Conservation (phyloP, 2,113 vertebrate genomes). For the Rallus limicola region DNA sequence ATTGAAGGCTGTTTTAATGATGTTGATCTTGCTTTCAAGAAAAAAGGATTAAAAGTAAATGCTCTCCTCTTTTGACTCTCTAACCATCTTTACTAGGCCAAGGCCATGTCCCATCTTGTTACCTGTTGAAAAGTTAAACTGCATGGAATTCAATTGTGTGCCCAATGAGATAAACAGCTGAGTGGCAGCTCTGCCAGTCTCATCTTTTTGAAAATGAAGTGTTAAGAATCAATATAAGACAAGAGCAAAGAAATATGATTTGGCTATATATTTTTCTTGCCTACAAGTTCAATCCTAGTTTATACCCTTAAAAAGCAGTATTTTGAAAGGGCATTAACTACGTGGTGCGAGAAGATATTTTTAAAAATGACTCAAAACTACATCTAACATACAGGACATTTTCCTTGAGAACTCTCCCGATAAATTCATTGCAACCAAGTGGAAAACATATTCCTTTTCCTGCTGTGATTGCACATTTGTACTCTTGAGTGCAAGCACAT, state of each 20-base stretch:
- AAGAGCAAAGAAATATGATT: background rate
- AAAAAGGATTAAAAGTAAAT: background rate
- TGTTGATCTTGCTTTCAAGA: background rate
- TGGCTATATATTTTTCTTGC: background rate
- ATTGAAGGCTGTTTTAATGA: background rate
- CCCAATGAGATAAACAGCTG: conserved; percentile 36
- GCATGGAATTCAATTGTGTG: background rate
- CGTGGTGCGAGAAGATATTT: conserved; percentile 22
- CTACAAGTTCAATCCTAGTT: conserved; percentile 8
- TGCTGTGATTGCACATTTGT: conserved; percentile 73
- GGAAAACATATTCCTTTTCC: conserved; percentile 70
- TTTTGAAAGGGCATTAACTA: conserved; percentile 30
- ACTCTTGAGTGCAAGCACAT: conserved; percentile 47
- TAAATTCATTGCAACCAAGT: conserved; percentile 65
- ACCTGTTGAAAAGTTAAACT: conserved; percentile 39
- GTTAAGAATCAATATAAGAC: background rate
- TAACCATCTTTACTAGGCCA: background rate
- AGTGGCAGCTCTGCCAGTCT: background rate
- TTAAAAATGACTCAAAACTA: conserved; percentile 49
- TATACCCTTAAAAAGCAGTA: conserved; percentile 3
- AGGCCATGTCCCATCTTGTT: background rate
- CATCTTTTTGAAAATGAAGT: background rate
- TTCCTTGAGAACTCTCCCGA: conserved; percentile 56
- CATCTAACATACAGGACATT: conserved; percentile 60
- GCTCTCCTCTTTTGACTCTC: background rate